These are phyloP conservation scores for Chaetorhynchus papuensis DNA, from an alignment of 2,113 vertebrate species.

Conservation along the genomic window DNA sequence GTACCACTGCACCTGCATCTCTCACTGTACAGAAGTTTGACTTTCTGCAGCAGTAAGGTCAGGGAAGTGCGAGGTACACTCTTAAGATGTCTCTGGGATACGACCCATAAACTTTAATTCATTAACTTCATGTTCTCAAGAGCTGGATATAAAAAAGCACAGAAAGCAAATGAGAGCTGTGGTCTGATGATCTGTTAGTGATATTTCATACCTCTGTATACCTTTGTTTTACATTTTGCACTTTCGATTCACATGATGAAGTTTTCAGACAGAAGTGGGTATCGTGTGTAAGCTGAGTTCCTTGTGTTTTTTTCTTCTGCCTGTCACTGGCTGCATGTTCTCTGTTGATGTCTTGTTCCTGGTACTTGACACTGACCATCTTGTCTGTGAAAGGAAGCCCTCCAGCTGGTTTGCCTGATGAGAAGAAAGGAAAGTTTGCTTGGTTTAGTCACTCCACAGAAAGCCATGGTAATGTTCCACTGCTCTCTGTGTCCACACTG, in stretches of 20 bases:
- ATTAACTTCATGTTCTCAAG: neutral
- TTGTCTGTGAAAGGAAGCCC: conserved; percentile 78
- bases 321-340: conserved; percentile 72
- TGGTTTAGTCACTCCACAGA: conserved; percentile 84
- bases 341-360: conserved; percentile 75
- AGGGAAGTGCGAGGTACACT: rapidly evolving
- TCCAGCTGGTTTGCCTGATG: conserved; percentile 74
- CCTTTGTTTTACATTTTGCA: conserved; percentile 15
- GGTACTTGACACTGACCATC: conserved; percentile 74
- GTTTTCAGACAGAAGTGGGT: conserved; percentile 49
- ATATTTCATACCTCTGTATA: neutral
- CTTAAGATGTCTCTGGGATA: neutral
- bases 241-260: conserved; percentile 40
- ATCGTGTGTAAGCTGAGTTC: conserved; percentile 65
- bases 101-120: neutral
- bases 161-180: neutral
- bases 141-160: neutral
- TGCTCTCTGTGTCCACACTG: conserved; percentile 28
- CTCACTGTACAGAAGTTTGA: neutral
- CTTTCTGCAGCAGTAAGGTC: neutral
- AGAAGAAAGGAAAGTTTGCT: conserved; percentile 83
- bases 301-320: conserved; percentile 72
- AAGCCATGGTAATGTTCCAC: conserved; percentile 76
- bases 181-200: neutral
- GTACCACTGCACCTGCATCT: neutral